Evolutionary conservation across 2,888 invertebrate species (phyloP).

Genomic region (Melolontha melolontha): DNA sequence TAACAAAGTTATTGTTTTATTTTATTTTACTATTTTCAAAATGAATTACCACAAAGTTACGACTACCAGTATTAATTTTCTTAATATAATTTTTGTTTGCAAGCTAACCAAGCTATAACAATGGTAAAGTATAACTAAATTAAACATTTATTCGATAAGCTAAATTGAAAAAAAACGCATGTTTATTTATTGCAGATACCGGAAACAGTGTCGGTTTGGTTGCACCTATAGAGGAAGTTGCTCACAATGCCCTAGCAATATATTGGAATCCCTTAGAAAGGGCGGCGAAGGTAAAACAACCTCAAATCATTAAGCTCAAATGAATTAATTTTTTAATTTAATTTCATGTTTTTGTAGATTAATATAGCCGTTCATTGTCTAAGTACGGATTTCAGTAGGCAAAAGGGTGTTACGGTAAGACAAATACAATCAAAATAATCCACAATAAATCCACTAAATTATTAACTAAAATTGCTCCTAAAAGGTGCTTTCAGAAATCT

Average conservation of each 20-base stretch:
- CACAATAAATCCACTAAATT: no score
- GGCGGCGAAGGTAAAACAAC: constrained; percentile 88
- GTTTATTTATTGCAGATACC: constrained; percentile 82
- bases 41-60: no score
- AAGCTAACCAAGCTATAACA: constrained; percentile 37
- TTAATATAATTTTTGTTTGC: constrained; percentile 26
- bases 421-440: no score
- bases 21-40: no score
- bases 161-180: no score
- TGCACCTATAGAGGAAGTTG: constrained; percentile 95
- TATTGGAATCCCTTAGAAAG: constrained; percentile 99
- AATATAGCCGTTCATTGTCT: constrained; percentile 99
- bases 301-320: constrained; percentile 27
- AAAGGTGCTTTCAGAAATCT: no score
- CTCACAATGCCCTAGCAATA: constrained; percentile 98
- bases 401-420: constrained; percentile 98
- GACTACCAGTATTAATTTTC: no score
- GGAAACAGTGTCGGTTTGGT: constrained; percentile 98
- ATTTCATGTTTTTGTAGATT: constrained; percentile 76
- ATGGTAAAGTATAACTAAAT: constrained; percentile 38
- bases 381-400: constrained; percentile 99
- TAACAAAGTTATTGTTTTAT: no score
- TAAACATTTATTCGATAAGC: no score
- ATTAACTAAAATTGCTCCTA: no score
- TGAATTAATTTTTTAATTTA: neutral